A percentile compares a stretch with the other conserved stretches of the same genome.
These are phyloP conservation scores for Bedellia somnulentella DNA, from an alignment of 2,888 invertebrate genomes.

Conservation along the genomic window DNA sequence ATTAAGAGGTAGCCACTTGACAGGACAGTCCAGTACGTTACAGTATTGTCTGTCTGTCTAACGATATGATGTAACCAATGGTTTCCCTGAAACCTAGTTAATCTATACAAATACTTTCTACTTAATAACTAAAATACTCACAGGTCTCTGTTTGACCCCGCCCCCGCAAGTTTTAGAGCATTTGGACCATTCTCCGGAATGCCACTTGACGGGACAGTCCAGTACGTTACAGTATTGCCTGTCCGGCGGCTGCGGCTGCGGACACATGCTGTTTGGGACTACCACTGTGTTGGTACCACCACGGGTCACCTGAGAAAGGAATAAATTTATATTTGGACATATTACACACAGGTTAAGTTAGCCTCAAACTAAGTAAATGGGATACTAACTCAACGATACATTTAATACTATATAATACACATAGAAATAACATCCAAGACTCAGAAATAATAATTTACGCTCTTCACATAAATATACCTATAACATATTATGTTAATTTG, in stretches of 20 bases:
- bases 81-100: too few species aligned
- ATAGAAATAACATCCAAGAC: too few species aligned
- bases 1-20: too few species aligned
- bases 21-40: conserved; percentile 90
- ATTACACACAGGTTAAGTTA: neutral
- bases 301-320: conserved; percentile 67
- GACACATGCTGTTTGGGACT: conserved; percentile 93
- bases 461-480: too few species aligned
- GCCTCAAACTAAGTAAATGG: neutral
- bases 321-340: neutral
- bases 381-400: too few species aligned
- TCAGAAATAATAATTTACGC: too few species aligned
- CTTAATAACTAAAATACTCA: too few species aligned
- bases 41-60: conserved; percentile 88
- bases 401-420: too few species aligned
- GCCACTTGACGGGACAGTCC: conserved; percentile 92
- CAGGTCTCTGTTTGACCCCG: conserved; percentile 81
- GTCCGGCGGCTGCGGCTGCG: conserved; percentile 86
- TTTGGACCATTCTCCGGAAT: conserved; percentile 84
- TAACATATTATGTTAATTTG: too few species aligned
- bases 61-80: too few species aligned
- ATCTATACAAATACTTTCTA: neutral
- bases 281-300: conserved; percentile 87
- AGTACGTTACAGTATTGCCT: conserved; percentile 89
- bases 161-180: conserved; percentile 94